Base-by-base conservation (phyloP, 2,888 invertebrate species). In the Cerastis leucographa region DNA sequence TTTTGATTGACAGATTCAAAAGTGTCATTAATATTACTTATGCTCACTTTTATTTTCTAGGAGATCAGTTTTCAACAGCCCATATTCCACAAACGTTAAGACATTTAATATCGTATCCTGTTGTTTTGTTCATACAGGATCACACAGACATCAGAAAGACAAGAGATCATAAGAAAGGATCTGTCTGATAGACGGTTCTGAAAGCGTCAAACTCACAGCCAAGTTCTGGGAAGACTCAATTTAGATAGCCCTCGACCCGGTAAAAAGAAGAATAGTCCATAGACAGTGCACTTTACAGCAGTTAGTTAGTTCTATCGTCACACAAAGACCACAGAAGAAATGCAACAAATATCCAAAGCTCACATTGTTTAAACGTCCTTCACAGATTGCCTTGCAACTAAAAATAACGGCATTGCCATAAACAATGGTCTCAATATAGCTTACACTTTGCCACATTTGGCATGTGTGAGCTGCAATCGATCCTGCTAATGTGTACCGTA, bases 331-430 rank as follows among this genome's bases (percentile, higher is more conserved):
- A 14, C n/a, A 42, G 42, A 64, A 64, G n/a, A 42, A 17, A 44
- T 17, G 6, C 22, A 74, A 61, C 40, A 40, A 71, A 40, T 40
- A 25, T 17, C 19, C 19, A n/a, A 44, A 62, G 6, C 25, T 12
- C 11, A 44, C 59, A 80, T 61, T 80, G 68, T 69, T 70, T 54
- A n/a, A 51, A 69, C 80, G 80, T 81, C 80, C 80, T 80, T 80
- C 81, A 70, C 42, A 61, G 7, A 71, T 62, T 59, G 56, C 74
- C 64, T 70, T 61, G 35, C 40, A 64, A 29, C 62, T 49, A 19
- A 64, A 80, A 81, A 81, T 76, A 80, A 67, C 76, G 35, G 66
- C n/a, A 56, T 7, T 17, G 69, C 74, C 51, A 84, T 74, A 81
- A 74, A 74, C 61, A 74, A 46, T 72, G 78, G 40, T 62, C 51